Evolutionary conservation across 2,797 vertebrate species (phyloP).

Genomic region (Hafferia zeledoni): DNA sequence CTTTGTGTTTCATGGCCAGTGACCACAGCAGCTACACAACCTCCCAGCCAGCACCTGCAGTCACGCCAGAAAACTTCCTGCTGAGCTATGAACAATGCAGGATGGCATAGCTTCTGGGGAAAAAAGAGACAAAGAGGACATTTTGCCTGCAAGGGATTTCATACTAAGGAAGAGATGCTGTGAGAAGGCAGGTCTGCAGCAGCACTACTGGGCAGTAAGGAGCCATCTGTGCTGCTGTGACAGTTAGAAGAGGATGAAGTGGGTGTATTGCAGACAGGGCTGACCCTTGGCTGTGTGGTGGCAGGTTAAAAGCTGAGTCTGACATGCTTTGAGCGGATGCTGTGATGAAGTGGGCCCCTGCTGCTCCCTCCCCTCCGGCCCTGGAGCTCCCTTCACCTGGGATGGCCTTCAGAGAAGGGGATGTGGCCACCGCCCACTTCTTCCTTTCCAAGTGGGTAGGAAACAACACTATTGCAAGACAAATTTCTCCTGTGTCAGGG

Average conservation of each 20-base stretch:
- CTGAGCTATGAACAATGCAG: not conserved
- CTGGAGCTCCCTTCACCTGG: not conserved
- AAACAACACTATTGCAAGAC: slow-evolving; percentile 5
- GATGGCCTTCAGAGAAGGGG: not conserved
- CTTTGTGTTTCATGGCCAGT: not conserved
- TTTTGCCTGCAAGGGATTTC: not conserved
- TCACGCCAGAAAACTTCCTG: not conserved
- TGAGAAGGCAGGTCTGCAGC: not conserved
- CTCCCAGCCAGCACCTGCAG: not conserved
- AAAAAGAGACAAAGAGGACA: not conserved
- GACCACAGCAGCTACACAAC: not conserved
- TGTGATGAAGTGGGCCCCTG: not conserved
- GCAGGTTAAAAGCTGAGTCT: not conserved
- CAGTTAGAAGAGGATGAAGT: not conserved
- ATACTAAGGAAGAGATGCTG: not conserved
- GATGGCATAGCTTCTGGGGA: not conserved
- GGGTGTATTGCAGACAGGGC: not conserved
- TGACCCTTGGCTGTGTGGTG: not conserved
- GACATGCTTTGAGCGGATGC: not conserved
- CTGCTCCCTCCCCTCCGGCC: not conserved
- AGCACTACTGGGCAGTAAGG: not conserved
- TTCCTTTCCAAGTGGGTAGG: slow-evolving; percentile 39
- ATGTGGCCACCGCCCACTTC: slow-evolving; percentile 59
- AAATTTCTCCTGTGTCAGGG: slow-evolving; percentile 18
- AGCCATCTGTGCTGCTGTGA: not conserved